Evolutionary conservation across 2,113 vertebrate genomes (phyloP).

Genomic region (Abramis brama): DNA sequence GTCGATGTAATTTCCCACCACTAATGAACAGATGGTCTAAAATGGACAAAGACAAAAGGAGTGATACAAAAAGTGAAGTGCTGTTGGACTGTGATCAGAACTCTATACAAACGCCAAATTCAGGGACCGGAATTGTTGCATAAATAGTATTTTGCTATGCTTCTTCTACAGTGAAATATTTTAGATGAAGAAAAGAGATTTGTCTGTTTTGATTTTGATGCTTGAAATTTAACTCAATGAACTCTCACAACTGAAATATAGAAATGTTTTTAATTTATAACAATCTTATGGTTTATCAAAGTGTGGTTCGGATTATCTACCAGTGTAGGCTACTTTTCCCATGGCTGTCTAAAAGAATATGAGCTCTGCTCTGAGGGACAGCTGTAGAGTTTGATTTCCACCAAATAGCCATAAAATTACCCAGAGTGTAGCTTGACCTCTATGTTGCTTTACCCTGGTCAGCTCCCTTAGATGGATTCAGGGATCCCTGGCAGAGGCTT

Average conservation of each 20-base stretch:
- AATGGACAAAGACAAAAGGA: neutral
- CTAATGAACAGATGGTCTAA: neutral
- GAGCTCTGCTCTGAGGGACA: constrained; percentile 40
- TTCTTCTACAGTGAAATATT: neutral
- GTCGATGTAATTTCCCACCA: too few relatives aligned
- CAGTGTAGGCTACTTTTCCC: constrained; percentile 43
- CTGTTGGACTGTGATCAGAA: neutral
- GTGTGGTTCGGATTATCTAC: constrained; percentile 33
- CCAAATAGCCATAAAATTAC: constrained; percentile 57
- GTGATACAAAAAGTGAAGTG: neutral
- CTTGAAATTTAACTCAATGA: neutral
- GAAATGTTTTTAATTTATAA: neutral
- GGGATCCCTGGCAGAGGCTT: neutral
- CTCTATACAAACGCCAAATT: neutral
- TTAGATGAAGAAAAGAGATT: neutral
- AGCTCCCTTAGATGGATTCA: constrained; percentile 23
- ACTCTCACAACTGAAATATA: neutral
- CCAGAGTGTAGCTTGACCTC: constrained; percentile 33
- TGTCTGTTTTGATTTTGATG: neutral
- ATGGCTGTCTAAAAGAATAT: constrained; percentile 32
- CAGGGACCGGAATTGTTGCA: neutral
- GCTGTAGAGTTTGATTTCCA: constrained; percentile 42
- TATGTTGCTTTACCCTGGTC: constrained; percentile 57
- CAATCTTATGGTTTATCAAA: neutral
- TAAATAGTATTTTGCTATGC: neutral